Evolutionary conservation across 2,888 invertebrate species (phyloP), one percentile per base, ranked within the genome.

Genomic region (Heteromurus nitidus): DNA sequence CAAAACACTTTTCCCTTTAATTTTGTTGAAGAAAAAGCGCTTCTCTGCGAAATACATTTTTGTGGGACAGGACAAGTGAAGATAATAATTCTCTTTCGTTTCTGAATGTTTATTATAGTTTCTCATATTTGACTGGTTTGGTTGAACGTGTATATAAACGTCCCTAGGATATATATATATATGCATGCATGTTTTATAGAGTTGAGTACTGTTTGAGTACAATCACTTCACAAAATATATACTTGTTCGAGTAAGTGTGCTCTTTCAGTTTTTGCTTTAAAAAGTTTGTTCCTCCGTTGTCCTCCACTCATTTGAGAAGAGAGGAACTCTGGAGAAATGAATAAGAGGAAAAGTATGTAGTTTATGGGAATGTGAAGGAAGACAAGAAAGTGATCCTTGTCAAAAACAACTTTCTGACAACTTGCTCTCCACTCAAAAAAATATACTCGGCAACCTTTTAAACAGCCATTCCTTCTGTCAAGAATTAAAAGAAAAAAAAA

Each of bases 381-480:
- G 26, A 26, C 28, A 30, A 13, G 36, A 62, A 62, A 62, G 62
- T 62, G 62, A 62, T 62, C 36, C 62, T 36, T 62, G 62, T 62
- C 62, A 62, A 62, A 62, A 62, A 62, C 62, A 62, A 62, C 62
- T 30, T 62, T 62, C 62, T 62, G 62, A 62, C 62, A 62, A 62
- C 62, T 62, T 62, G 36, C 31, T 62, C 36, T 62, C 62, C 62
- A 62, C 62, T 62, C 31, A 11, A 62, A 26, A 58, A 50, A 18
- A 26, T 22, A n/a, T 62, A 2, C 18, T 58, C 16, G 26, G 58
- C 62, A 62, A 31, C 62, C 62, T 31, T n/a, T n/a, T 62, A 62
- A 62, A 79, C 72, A 47, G 70, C 58, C 64, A 20, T 79, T 65
- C 72, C 58, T 22, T 64, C 77, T 58, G 44, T 72, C 60, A 26